Conservation (phyloP, 2,888 invertebrate species). For the Macrostomum cliftonense region DNA sequence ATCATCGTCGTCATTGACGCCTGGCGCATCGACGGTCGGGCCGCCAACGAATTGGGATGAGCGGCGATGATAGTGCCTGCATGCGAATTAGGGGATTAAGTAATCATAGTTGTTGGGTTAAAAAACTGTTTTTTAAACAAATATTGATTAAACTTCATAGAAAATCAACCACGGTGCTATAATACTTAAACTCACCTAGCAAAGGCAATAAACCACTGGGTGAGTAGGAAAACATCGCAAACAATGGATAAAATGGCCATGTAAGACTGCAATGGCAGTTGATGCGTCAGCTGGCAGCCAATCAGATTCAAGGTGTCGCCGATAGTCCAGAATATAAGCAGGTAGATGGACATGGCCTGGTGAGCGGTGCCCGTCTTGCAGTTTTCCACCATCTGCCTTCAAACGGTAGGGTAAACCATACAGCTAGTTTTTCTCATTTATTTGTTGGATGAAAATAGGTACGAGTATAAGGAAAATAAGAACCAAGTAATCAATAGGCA, state of each 20-base stretch:
- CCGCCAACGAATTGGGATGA: too few relatives aligned
- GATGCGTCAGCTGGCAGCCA: slow-evolving; percentile 33
- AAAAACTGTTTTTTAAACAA: too few relatives aligned
- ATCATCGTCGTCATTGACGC: too few relatives aligned
- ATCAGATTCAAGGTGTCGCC: slow-evolving; percentile 36
- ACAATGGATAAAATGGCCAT: slow-evolving; percentile 3
- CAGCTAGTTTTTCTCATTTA: too few relatives aligned
- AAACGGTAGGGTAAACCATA: slow-evolving; percentile 5
- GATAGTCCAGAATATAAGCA: slow-evolving; percentile 36
- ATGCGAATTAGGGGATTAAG: too few relatives aligned
- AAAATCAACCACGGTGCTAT: too few relatives aligned
- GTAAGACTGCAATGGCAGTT: slow-evolving; percentile 20
- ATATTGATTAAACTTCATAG: too few relatives aligned
- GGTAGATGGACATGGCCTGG: slow-evolving; percentile 33
- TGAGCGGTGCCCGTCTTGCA: slow-evolving; percentile 20
- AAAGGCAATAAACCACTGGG: slow-evolving; percentile 7
- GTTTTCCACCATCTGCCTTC: slow-evolving; percentile 23
- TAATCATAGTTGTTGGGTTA: too few relatives aligned
- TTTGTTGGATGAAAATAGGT: not conserved
- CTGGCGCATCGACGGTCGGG: too few relatives aligned
- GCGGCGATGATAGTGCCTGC: too few relatives aligned
- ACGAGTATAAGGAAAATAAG: slow-evolving; percentile 3
- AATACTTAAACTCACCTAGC: not conserved
- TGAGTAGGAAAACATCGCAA: slow-evolving; percentile 5
- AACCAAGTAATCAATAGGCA: too few relatives aligned